phyloP scores from a whole-genome alignment of 2,113 vertebrate species.

The Anas platyrhynchos region DNA sequence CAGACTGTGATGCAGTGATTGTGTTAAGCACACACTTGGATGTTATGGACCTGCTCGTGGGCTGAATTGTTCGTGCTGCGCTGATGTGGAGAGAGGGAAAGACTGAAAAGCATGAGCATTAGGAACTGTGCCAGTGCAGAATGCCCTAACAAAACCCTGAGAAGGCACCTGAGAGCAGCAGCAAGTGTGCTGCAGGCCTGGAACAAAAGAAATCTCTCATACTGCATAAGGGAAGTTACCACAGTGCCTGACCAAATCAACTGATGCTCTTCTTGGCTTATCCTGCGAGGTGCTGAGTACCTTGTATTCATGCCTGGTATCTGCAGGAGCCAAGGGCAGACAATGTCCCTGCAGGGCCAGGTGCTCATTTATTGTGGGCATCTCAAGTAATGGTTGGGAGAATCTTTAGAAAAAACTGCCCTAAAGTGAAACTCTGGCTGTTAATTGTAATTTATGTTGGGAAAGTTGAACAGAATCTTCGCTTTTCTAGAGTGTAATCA shows the following conservation, averaged over 20 bases:
- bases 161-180: neutral
- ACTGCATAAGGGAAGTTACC: neutral
- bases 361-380: rapidly evolving
- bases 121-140: neutral
- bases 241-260: neutral
- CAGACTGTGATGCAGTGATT: neutral
- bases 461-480: neutral
- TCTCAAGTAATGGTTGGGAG: neutral
- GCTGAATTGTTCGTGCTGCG: rapidly evolving
- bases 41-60: neutral
- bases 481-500: neutral
- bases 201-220: neutral
- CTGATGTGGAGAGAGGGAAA: neutral
- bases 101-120: neutral
- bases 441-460: slow-evolving; percentile 1
- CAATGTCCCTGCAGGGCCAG: neutral
- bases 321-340: neutral
- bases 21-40: neutral
- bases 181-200: rapidly evolving
- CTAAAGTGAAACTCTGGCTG: neutral
- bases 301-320: neutral
- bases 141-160: neutral
- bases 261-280: neutral
- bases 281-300: neutral
- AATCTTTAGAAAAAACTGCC: neutral